phyloP scores from a whole-genome alignment of 2,888 invertebrate genomes.

The Rhyacophila evoluta region DNA sequence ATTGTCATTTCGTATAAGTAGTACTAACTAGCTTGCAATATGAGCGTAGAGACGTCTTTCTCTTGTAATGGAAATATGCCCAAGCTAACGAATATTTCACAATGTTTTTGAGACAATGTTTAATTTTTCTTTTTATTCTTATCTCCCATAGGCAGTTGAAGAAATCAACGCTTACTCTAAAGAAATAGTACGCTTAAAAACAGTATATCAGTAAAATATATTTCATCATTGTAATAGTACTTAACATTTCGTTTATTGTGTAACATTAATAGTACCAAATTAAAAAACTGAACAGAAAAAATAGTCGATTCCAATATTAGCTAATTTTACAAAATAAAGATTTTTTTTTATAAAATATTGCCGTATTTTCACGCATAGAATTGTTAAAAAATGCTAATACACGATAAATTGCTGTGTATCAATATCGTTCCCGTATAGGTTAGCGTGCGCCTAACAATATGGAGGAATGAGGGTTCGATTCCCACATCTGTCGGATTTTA shows the following conservation, averaged over 20 bases:
- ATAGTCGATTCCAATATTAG: no score
- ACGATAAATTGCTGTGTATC: no score
- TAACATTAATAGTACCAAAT: no score
- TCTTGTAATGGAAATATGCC: constrained; percentile 17
- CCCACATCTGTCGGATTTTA: no score
- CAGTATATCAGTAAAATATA: not conserved
- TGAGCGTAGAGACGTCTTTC: constrained; percentile 23
- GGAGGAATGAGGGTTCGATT: no score
- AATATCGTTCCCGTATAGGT: no score
- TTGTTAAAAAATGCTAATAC: no score
- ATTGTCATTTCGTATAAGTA: not conserved
- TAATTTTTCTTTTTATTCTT: constrained; percentile 19
- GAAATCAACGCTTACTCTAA: not conserved
- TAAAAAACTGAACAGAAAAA: no score
- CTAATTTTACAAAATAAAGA: no score
- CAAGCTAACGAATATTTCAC: constrained; percentile 11
- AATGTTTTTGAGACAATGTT: constrained; percentile 8
- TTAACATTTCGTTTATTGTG: not conserved
- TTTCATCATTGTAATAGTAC: not conserved
- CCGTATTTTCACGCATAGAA: no score
- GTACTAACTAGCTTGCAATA: not conserved
- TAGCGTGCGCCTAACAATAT: no score
- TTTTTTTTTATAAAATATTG: no score
- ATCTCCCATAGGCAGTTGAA: not conserved
- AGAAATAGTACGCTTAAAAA: not conserved